A percentile compares a stretch with the other conserved stretches of the same genome.
These are phyloP conservation scores for Crotalus horridus DNA, from an alignment of 2,113 vertebrate genomes.

Conservation along the genomic window DNA sequence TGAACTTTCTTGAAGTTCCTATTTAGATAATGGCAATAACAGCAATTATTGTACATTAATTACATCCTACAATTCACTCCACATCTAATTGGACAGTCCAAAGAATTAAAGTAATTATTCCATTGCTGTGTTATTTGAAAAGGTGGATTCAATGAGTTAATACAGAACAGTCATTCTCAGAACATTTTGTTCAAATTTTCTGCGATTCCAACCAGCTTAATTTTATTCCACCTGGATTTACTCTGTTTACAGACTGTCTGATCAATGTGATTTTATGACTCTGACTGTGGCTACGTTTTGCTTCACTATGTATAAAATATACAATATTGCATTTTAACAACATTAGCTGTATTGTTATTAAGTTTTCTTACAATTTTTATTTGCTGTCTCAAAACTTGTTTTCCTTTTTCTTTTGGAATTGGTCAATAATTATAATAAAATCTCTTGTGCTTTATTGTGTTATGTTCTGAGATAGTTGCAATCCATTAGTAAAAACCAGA, in stretches of 20 bases:
- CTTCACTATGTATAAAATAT: not conserved
- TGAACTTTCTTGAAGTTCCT: not conserved
- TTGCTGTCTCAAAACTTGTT: not conserved
- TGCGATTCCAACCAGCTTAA: not conserved
- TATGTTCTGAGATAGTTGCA: not conserved
- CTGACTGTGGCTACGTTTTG: not conserved
- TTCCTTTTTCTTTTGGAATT: not conserved
- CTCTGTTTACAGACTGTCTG: not conserved
- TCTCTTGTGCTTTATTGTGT: not conserved
- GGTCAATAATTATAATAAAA: not conserved
- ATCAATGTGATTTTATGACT: not conserved
- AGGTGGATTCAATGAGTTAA: not conserved
- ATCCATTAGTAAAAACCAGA: not conserved
- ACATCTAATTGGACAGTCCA: not conserved
- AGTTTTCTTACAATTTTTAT: not conserved
- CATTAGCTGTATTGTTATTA: not conserved
- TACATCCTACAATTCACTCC: not conserved
- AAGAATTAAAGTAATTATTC: not conserved
- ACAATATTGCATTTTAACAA: not conserved
- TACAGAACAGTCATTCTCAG: not conserved
- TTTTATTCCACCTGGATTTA: not conserved
- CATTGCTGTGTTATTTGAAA: not conserved
- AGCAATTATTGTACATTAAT: not conserved
- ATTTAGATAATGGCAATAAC: not conserved
- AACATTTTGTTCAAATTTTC: not conserved